Evolutionary conservation across 2,888 invertebrate genomes (phyloP), one percentile per base, ranked within the genome.

Genomic region (Atrina japonica): DNA sequence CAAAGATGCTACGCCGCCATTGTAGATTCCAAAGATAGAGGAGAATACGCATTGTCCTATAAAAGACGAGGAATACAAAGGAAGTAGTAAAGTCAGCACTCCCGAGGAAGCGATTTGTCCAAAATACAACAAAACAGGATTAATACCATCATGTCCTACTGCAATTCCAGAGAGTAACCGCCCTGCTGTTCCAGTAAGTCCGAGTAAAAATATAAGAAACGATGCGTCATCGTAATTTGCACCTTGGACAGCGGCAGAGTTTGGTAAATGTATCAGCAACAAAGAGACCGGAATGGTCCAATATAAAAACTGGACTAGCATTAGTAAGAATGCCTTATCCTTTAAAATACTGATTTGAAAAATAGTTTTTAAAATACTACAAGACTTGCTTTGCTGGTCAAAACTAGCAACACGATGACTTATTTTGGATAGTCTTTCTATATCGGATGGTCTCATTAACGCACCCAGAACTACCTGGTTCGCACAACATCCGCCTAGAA

Each of bases 21-120:
- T 65, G 47, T 77, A 75, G 41, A 75, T n/a, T 29, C 77, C 77
- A 43, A 69, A 75, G 23, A 70, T 9, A 7, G 67, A 35, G 1
- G 73, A 65, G 50, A 56, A 77, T 18, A 75, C 27, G 11, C 63
- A 23, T 52, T 70, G 73, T 3, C 68, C 70, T 9, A 14, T n/a
- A 25, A 58, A 64, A 16, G 27, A 21, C n/a, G 49, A 45, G 1
- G 73, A 66, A 52, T 58, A 73, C 3, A 71, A 45, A 14, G 73
- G 73, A 52, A 77, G 69, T 1, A 64, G 47, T 11, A 69, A n/a
- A 27, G 66, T 70, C 35, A 65, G 21, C 18, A 65, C n/a, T 9
- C 75, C 77, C 11, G 58, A 45, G 11, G 73, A 40, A 6, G 70
- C 75, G 35, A 63, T 61, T 45, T 70, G 53, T 21, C 73, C 73